Percentiles rank a stretch among this genome's conserved stretches.
These are phyloP conservation scores for Antechinus stuartii DNA, from an alignment of 2,113 vertebrate species.

Conservation along the genomic window DNA sequence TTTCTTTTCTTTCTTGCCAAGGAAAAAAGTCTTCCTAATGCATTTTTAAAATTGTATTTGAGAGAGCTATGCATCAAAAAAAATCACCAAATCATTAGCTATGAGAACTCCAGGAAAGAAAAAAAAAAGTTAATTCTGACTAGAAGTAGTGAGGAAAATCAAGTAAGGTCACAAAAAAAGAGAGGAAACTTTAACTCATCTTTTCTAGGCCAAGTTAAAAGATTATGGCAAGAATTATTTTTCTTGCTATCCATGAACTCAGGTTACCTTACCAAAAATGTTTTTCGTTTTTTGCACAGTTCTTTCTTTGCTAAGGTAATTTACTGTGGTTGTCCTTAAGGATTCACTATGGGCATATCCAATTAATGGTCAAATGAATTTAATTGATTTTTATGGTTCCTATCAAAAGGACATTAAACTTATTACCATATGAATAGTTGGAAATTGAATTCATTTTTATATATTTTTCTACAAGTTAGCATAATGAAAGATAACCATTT, in stretches of 20 bases:
- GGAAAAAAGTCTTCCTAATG: neutral
- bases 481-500: neutral
- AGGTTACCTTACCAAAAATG: conserved; percentile 4
- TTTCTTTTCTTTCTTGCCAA: neutral
- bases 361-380: conserved; percentile 39
- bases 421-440: conserved; percentile 36
- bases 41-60: neutral
- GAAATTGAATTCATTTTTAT: conserved; percentile 65
- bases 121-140: neutral
- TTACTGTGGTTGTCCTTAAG: conserved; percentile 1
- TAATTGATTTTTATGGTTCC: conserved; percentile 65
- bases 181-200: neutral
- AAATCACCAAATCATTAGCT: neutral
- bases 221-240: neutral
- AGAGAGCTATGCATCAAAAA: neutral
- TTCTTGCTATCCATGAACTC: neutral
- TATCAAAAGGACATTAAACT: conserved; percentile 60
- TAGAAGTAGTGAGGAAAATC: neutral
- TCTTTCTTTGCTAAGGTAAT: neutral
- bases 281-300: neutral
- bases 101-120: neutral
- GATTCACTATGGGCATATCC: conserved; percentile 30
- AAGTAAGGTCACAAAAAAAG: neutral
- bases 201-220: neutral
- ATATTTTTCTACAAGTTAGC: conserved; percentile 27